Conservation (phyloP, 1,140 invertebrate genomes). For the Drosophila tani region DNA sequence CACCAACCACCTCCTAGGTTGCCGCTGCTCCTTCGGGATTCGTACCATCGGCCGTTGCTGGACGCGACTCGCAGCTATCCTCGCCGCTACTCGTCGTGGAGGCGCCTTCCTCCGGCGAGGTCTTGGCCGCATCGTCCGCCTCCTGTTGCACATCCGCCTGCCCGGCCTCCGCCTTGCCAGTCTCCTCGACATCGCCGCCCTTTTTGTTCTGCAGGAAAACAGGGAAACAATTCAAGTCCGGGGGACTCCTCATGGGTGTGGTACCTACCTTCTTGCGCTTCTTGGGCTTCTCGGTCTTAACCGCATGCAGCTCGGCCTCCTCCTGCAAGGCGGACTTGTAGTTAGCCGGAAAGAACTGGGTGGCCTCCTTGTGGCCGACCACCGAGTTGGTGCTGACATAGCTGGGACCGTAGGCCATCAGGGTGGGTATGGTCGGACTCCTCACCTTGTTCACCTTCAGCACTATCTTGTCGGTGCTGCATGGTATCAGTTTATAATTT, state of each 20-base stretch:
- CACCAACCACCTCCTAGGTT: background rate
- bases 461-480: conserved; percentile 87
- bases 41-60: conserved; percentile 68
- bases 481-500: conserved; percentile 4
- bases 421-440: conserved; percentile 85
- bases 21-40: conserved; percentile 33
- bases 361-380: conserved; percentile 86
- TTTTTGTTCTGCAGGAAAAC: conserved; percentile 61
- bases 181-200: conserved; percentile 51
- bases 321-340: conserved; percentile 85
- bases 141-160: conserved; percentile 50
- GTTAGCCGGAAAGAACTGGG: conserved; percentile 87
- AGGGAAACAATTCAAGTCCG: too few relatives aligned
- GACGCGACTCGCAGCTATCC: conserved; percentile 75
- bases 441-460: conserved; percentile 86
- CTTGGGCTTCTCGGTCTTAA: conserved; percentile 71
- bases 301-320: conserved; percentile 67
- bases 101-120: conserved; percentile 66
- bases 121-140: conserved; percentile 65
- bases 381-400: conserved; percentile 87
- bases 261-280: conserved; percentile 67
- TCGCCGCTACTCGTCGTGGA: conserved; percentile 76
- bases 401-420: conserved; percentile 86
- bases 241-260: too few relatives aligned
- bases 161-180: conserved; percentile 28